Evolutionary conservation across 2,113 vertebrate genomes (phyloP).

Genomic region (Dipodomys stephensi): DNA sequence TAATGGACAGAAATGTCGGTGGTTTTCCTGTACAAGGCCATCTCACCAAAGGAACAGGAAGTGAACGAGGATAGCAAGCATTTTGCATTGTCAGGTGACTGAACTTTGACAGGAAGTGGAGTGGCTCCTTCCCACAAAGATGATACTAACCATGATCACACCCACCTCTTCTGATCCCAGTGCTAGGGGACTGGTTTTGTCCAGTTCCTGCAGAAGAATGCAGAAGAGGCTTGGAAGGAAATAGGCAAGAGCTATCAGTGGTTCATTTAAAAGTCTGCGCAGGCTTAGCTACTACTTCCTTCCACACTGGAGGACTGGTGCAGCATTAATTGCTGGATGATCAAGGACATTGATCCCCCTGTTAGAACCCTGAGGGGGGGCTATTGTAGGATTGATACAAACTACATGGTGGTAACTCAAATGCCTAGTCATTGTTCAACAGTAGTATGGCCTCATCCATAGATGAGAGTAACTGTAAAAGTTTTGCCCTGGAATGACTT

Average conservation of each 20-base stretch:
- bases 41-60: no score
- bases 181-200: fast-evolving
- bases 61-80: background rate
- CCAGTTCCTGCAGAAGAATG: no score
- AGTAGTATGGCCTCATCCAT: fast-evolving
- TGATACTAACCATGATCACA: fast-evolving
- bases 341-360: no score
- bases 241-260: fast-evolving
- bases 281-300: no score
- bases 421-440: no score
- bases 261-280: no score
- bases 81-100: background rate
- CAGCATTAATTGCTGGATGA: no score
- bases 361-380: background rate
- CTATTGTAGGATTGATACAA: background rate
- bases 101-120: fast-evolving
- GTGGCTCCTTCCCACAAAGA: background rate
- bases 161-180: background rate
- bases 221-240: background rate
- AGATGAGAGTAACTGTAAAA: no score
- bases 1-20: fast-evolving
- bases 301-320: no score
- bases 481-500: fast-evolving
- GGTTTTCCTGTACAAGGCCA: fast-evolving
- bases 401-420: fast-evolving